Evolutionary conservation across 2,797 vertebrate genomes (phyloP), one percentile per base, ranked within the genome.

Genomic region (Gila robusta): DNA sequence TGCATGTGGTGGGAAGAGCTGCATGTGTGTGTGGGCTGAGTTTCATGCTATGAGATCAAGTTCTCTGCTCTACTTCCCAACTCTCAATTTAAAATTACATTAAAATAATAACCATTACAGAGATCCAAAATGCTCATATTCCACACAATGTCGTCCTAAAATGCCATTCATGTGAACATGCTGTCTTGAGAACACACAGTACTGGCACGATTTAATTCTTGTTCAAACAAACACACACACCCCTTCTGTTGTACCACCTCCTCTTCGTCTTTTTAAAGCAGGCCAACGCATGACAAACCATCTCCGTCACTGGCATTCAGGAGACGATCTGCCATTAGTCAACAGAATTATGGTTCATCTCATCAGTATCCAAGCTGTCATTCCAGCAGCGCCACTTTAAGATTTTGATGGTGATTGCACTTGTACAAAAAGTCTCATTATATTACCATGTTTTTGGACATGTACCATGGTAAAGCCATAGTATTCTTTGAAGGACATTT

Each of bases 201-300:
- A 49, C 77, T 72, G 54, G 39, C 67, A 44, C 52, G 37, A 79
- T 62, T 47, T 81, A 19, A 77, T 37, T 77, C 56, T 59, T 14
- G n/a, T 67, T 67, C 84, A 54, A 69, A 79, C 84, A 73, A 47
- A 71, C 69, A 86, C 79, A 86, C 79, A 69, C 71, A 82, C 76
- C 44, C 83, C 81, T 87, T 80, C 81, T 87, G 81, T 87, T 69
- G 44, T 62, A 16, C 49, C 72, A 70, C 72, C 52, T 59, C 77
- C 35, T 78, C 64, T 71, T n/a, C 37, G 5, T 83, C 82, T 77
- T 76, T 49, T 66, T 66, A 83, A 83, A 83, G 59, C 56, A 76
- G 16, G 44, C 59, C 59, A 52, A 49, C 3, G 35, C 12, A 77
- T 77, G 72, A 83, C 32, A 67, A 39, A 66, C 59, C 59, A 83